These are phyloP conservation scores for Drosophila seclusa DNA, from an alignment of 2,888 invertebrate species.

Conservation along the genomic window DNA sequence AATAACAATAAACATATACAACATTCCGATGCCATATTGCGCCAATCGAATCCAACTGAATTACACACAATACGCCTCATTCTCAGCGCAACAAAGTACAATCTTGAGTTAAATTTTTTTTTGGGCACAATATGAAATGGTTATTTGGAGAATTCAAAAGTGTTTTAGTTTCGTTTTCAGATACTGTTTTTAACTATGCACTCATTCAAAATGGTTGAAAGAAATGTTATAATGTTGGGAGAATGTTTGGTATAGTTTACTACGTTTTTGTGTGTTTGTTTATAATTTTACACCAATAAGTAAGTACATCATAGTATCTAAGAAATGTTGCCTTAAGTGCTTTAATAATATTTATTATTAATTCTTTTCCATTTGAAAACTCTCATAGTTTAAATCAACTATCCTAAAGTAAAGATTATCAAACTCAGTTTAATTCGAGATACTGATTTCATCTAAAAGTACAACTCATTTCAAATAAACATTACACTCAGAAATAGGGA, in stretches of 20 bases:
- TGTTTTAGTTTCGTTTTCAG: neutral
- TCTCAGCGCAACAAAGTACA: neutral
- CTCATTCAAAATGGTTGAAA: neutral
- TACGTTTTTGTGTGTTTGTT: neutral
- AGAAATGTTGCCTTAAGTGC: too few species aligned
- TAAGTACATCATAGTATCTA: too few species aligned
- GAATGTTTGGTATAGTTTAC: neutral
- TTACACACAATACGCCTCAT: neutral
- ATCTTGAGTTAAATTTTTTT: neutral
- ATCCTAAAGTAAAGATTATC: neutral
- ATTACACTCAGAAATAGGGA: neutral
- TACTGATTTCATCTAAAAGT: neutral
- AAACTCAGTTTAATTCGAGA: neutral
- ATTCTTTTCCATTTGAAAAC: neutral
- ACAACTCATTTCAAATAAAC: neutral
- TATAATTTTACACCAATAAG: too few species aligned
- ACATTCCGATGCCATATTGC: conserved; percentile 16
- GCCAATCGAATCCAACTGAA: neutral
- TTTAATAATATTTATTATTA: neutral
- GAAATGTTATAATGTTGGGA: neutral
- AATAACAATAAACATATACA: conserved; percentile 10
- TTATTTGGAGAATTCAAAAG: neutral
- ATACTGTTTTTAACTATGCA: neutral
- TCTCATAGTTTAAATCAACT: neutral
- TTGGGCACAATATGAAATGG: neutral